These are phyloP conservation scores for Rhabdornis inornatus DNA, from an alignment of 2,113 vertebrate genomes.

Conservation along the genomic window DNA sequence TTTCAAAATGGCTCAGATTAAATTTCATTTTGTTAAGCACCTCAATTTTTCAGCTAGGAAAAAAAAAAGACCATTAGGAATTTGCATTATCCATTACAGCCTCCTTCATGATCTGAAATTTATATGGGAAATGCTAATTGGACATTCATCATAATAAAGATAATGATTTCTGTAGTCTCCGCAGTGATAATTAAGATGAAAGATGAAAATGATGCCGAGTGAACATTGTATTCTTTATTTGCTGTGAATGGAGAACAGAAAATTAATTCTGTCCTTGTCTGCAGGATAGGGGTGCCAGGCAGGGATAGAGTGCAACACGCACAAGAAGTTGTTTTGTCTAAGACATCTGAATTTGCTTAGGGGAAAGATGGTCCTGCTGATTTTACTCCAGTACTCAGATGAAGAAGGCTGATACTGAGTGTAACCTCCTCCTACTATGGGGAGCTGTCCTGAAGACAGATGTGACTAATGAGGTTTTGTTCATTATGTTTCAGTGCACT, in stretches of 20 bases:
- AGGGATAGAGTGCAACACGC: neutral
- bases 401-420: neutral
- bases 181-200: slow-evolving; percentile 78
- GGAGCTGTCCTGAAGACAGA: slow-evolving; percentile 16
- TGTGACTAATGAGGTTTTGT: neutral
- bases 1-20: slow-evolving; percentile 75
- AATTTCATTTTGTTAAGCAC: slow-evolving; percentile 79
- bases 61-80: slow-evolving; percentile 73
- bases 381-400: neutral
- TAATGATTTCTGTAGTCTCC: slow-evolving; percentile 78
- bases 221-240: slow-evolving; percentile 69
- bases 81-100: slow-evolving; percentile 73
- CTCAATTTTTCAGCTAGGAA: slow-evolving; percentile 71
- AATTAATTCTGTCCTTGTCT: slow-evolving; percentile 59
- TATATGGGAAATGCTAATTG: slow-evolving; percentile 81
- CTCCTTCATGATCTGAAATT: slow-evolving; percentile 76
- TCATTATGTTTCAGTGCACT: neutral
- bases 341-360: neutral
- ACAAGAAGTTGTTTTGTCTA: neutral
- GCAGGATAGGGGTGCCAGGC: neutral
- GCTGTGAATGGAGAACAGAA: slow-evolving; percentile 38
- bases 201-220: slow-evolving; percentile 72
- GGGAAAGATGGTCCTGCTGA: neutral
- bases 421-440: neutral
- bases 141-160: slow-evolving; percentile 75